A percentile compares a stretch with the other conserved stretches of the same genome.
Conservation (phyloP, 2,113 vertebrate genomes). For the Chiloscyllium plagiosum region DNA sequence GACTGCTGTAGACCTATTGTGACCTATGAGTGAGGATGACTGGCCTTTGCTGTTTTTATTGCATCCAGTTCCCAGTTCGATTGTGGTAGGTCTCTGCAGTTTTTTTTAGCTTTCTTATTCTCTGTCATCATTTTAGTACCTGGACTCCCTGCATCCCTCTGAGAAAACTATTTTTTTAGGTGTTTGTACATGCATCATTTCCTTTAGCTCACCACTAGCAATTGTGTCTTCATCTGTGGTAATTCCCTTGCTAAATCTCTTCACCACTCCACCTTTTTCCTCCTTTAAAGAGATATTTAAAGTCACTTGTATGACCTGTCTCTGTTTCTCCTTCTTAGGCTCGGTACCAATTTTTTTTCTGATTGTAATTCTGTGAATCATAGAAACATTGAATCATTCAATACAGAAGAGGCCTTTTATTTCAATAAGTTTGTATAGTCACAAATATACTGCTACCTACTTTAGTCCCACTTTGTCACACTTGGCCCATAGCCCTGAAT, state of each 20-base stretch:
- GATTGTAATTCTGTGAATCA: neutral
- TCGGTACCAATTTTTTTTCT: neutral
- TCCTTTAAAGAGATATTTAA: neutral
- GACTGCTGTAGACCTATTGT: no score
- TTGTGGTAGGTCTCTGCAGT: neutral
- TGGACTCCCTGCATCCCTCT: neutral
- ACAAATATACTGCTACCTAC: no score
- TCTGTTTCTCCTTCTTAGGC: neutral
- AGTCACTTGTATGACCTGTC: neutral
- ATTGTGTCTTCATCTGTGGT: neutral
- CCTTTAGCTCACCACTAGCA: neutral
- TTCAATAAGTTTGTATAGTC: no score
- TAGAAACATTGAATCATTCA: no score
- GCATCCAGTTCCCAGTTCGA: neutral
- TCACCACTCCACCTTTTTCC: neutral
- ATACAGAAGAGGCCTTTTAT: no score
- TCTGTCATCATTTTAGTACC: neutral
- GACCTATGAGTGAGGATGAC: neutral
- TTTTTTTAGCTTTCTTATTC: neutral
- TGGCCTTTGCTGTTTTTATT: neutral
- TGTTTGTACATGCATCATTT: neutral
- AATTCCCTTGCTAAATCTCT: neutral
- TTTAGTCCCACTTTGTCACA: no score
- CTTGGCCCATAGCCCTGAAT: no score
- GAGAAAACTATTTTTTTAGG: neutral